Evolutionary conservation across 1,140 invertebrate species (phyloP).

Genomic region (Drosophila obscura): DNA sequence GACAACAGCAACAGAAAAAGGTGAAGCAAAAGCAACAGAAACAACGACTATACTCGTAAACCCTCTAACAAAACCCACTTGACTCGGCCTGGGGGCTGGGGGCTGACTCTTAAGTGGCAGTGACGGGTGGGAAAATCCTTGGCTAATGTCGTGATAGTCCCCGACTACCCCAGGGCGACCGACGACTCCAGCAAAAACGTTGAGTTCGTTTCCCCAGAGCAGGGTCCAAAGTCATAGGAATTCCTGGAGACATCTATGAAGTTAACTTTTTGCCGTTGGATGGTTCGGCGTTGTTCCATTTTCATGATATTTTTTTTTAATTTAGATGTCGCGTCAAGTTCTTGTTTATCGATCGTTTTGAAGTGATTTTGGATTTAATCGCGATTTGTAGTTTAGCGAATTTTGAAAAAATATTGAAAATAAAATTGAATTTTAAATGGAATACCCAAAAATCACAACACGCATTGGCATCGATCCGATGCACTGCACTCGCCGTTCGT

Average conservation of each 20-base stretch:
- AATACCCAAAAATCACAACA: slow-evolving; percentile 51
- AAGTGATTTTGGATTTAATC: background rate
- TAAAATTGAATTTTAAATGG: background rate
- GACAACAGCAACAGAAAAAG: slow-evolving; percentile 31
- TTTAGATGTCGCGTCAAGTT: no score
- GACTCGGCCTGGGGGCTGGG: background rate
- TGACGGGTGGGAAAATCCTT: slow-evolving; percentile 70
- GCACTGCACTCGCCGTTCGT: slow-evolving; percentile 81
- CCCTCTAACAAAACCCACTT: slow-evolving; percentile 11
- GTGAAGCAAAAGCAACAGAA: slow-evolving; percentile 39
- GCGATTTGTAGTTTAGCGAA: slow-evolving; percentile 4
- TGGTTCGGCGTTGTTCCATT: background rate
- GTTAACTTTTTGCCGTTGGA: slow-evolving; percentile 27
- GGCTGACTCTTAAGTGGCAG: slow-evolving; percentile 48
- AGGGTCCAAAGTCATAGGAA: slow-evolving; percentile 39
- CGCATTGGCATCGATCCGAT: slow-evolving; percentile 82
- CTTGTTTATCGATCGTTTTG: slow-evolving; percentile 1
- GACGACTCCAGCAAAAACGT: slow-evolving; percentile 33
- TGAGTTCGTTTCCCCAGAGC: slow-evolving; percentile 17
- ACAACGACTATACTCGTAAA: slow-evolving; percentile 20
- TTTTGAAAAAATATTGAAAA: slow-evolving; percentile 7
- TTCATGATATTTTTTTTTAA: background rate
- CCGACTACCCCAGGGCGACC: slow-evolving; percentile 12
- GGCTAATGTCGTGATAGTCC: slow-evolving; percentile 76
- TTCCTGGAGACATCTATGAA: slow-evolving; percentile 50